Base-by-base conservation (phyloP, 2,888 invertebrate species). In the Dasysyrphus albostriatus region DNA sequence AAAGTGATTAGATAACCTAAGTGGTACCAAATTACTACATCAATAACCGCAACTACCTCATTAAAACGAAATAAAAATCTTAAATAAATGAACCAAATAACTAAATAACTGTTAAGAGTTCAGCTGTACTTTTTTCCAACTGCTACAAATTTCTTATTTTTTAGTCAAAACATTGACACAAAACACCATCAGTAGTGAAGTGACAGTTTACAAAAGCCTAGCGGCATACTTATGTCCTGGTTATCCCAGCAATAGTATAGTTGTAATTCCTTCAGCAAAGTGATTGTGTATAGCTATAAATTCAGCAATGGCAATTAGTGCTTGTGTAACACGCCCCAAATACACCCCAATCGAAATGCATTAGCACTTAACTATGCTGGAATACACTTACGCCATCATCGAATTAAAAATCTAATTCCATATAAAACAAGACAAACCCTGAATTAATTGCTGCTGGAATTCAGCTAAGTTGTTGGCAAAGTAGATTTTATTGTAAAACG, bases 401-500 rank as follows among this genome's bases (percentile, higher is more conserved):
- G 9, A 37, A 19, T 24, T 7, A 19, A 59, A 39, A 51, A 39
- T 34, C 32, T 19, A 39, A 79, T 69, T 69, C 54, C 59, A 47
- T 37, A 49, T n/a, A 16, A 16, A 16, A 61, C 16, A 44, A 61
- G 70, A 47, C 49, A 37, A 59, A 44, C 51, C 65, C 42, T 59
- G 72, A 63, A 19, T 72, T 80, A 70, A 65, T 76, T 81, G 61
- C 73, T 58, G 19, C 37, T 54, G 54, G 54, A 77, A 70, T 77
- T 54, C 32, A 61, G 49, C 54, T 34, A 47, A 51, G 65, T 44
- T 32, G 24, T 10, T 37, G 39, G 69, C 69, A 65, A 85, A 85
- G 82, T 77, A 82, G 76, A 54, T 84, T 84, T 84, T 47, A 84
- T 76, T 81, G 84, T 84, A 72, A 61, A 61, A 80, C 67, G 84